Conservation (phyloP, 2,797 vertebrate genomes). For the Cichlasoma orientale region DNA sequence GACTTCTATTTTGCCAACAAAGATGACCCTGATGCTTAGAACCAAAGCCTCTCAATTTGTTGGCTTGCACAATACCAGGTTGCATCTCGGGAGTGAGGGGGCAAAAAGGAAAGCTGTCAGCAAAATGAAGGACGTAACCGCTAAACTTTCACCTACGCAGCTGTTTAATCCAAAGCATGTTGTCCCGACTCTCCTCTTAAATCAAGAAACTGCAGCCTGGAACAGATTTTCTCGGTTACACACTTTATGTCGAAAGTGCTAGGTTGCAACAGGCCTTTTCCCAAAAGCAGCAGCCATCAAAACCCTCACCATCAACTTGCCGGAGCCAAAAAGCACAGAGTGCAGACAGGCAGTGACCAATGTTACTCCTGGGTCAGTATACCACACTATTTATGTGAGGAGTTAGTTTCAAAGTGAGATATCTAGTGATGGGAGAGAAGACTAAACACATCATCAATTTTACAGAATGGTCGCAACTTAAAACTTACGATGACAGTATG, state of each 20-base stretch:
- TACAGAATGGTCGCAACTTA: background rate
- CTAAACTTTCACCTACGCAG: constrained; percentile 45
- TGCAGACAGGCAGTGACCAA: constrained; percentile 39
- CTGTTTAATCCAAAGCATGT: constrained; percentile 33
- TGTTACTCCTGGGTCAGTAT: constrained; percentile 15
- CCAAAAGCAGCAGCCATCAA: constrained; percentile 40
- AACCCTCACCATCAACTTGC: constrained; percentile 3
- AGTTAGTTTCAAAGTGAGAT: constrained; percentile 15
- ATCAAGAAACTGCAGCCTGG: constrained; percentile 28
- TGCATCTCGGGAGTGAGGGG: background rate
- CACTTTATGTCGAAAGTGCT: constrained; percentile 17
- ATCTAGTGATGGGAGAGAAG: background rate
- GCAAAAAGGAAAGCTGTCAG: constrained; percentile 33
- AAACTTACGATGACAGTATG: constrained; percentile 24
- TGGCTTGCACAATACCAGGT: background rate
- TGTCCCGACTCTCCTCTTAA: background rate
- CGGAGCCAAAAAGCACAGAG: constrained; percentile 30
- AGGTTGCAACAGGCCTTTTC: constrained; percentile 22
- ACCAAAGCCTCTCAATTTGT: background rate
- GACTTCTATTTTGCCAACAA: background rate
- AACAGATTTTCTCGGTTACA: constrained; percentile 21
- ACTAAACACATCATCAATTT: background rate
- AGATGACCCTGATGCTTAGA: background rate
- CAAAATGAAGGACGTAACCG: constrained; percentile 21
- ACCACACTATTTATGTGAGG: constrained; percentile 21